Evolutionary conservation across 2,888 invertebrate genomes (phyloP).

Genomic region (Pasiphila rectangulata): DNA sequence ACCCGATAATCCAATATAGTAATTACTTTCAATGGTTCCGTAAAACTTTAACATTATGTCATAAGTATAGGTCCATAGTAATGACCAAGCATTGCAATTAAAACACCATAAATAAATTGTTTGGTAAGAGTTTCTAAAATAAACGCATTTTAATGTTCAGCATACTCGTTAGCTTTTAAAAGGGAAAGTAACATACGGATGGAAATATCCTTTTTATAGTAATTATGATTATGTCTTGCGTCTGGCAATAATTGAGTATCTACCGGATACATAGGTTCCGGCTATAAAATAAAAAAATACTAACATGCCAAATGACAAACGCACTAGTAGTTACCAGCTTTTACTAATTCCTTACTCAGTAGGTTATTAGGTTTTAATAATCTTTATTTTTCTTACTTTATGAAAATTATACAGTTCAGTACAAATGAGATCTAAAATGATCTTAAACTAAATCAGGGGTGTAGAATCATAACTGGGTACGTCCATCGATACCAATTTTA

Average conservation of each 20-base stretch:
- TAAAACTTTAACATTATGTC: no score
- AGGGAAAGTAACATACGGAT: not conserved
- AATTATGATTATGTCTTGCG: not conserved
- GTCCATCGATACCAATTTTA: no score
- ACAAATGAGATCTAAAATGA: no score
- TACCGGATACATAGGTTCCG: not conserved
- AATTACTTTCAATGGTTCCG: no score
- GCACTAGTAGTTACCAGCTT: not conserved
- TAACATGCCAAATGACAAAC: not conserved
- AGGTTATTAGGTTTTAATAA: no score
- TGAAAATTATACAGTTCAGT: no score
- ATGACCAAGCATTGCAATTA: not conserved
- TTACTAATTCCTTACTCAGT: no score
- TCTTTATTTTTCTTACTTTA: no score
- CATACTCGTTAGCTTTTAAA: not conserved
- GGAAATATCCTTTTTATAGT: constrained; percentile 1
- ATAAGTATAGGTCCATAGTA: no score
- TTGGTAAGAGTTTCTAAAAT: not conserved
- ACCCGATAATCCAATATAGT: no score
- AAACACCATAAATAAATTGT: not conserved
- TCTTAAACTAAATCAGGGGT: no score
- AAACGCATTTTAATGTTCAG: not conserved
- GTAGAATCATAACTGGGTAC: no score
- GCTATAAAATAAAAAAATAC: not conserved
- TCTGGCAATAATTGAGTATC: not conserved